Percentiles rank a stretch among this genome's conserved stretches.
phyloP scores from a whole-genome alignment of 1,140 invertebrate genomes.

The Penaeus japonicus region DNA sequence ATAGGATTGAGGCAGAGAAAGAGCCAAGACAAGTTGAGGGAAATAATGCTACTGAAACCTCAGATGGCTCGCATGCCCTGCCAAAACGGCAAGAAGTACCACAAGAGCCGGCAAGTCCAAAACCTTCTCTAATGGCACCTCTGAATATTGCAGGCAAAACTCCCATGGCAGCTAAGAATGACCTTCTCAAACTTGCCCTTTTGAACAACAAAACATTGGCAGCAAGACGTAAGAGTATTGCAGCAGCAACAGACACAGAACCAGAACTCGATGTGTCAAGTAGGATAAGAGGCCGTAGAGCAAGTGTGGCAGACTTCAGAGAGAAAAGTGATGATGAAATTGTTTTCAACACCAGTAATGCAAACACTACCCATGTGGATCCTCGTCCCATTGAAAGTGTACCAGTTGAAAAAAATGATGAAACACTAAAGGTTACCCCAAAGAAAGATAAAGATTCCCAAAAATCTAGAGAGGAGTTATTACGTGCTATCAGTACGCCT shows the following conservation, averaged over 20 bases:
- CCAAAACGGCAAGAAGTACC: too few species aligned
- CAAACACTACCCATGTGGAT: too few species aligned
- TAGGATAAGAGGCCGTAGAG: neutral
- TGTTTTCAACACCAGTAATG: too few species aligned
- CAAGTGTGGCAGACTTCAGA: slow-evolving; percentile 30
- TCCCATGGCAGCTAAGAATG: neutral
- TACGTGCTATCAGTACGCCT: slow-evolving; percentile 56
- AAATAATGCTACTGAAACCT: neutral
- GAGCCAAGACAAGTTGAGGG: neutral
- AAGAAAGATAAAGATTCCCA: neutral
- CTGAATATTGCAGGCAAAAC: neutral
- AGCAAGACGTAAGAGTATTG: slow-evolving; percentile 8
- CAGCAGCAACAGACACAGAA: neutral
- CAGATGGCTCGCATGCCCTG: too few species aligned
- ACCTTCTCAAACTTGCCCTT: neutral
- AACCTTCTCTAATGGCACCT: too few species aligned
- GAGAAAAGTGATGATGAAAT: neutral
- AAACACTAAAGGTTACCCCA: neutral
- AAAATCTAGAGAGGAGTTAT: slow-evolving; percentile 25
- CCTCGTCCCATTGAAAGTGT: too few species aligned
- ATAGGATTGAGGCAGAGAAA: neutral
- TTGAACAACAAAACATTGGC: neutral
- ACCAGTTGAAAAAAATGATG: neutral
- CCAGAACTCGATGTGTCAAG: neutral
- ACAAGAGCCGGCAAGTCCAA: too few species aligned